phyloP scores from a whole-genome alignment of 35 echinoderm and acorn worm species.

The Lytechinus pictus region DNA sequence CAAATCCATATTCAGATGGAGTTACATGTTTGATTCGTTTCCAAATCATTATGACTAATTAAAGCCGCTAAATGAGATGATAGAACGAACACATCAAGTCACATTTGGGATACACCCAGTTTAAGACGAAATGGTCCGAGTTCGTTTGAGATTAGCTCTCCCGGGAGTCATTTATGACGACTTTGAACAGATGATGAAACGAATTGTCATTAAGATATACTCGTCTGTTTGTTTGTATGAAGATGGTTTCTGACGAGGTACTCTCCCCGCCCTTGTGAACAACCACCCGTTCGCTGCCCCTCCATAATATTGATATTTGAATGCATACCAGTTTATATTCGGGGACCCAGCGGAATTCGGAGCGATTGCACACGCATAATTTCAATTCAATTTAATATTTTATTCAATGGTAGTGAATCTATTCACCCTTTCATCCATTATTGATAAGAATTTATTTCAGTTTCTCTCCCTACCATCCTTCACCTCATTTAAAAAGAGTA shows the following conservation, averaged over 20 bases:
- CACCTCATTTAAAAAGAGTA: neutral
- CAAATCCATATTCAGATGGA: neutral
- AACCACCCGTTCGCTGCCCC: neutral
- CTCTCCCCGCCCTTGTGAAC: neutral
- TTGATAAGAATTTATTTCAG: too few relatives aligned
- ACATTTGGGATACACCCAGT: neutral
- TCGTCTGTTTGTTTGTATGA: neutral
- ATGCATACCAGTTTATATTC: neutral
- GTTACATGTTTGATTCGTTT: neutral
- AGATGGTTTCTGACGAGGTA: neutral
- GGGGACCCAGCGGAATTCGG: neutral
- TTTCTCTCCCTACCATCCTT: neutral
- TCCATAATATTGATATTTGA: neutral
- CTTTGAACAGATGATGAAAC: neutral
- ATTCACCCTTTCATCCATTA: neutral
- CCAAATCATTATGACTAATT: constrained; percentile 13
- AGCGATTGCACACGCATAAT: neutral
- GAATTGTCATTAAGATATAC: neutral
- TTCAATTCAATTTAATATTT: neutral
- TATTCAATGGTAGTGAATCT: neutral
- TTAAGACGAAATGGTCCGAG: neutral
- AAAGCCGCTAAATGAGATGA: neutral
- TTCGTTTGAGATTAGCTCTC: neutral
- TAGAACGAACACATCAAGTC: neutral
- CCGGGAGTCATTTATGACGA: neutral